Evolutionary conservation across 2,113 vertebrate genomes (phyloP), one percentile per base, ranked within the genome.

Genomic region (Channa maculata): DNA sequence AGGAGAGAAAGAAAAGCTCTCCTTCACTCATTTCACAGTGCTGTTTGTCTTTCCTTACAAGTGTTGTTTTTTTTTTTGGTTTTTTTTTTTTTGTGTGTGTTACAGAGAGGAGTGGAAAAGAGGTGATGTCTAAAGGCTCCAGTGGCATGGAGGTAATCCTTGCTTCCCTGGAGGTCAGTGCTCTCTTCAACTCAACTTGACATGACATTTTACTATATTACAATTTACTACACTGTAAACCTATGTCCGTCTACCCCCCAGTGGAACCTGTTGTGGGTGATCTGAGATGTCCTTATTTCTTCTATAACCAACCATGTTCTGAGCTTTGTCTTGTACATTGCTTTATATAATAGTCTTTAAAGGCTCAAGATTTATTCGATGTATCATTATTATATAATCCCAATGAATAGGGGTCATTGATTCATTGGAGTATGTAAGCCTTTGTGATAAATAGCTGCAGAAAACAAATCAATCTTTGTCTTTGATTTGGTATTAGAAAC

Each of bases 41-140:
- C 11, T 59, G 14, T 37, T 66, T 52, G 0, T 64, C 5, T 65
- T 72, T 67, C 77, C n/a, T 58, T 15, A 59, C 36, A 1, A 8
- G 5, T 15, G 69, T 64, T 34, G 39, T 37, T 52, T 37, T 60
- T 1, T 67, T 37, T 60, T 1, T 68, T 15, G 69, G 61, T 34
- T 39, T 37, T 52, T 37, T 60, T 1, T 68, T 24, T 24, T 24
- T 24, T 24, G 1, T 80, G 15, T 88, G 60, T 80, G 58, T 95
- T 95, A 55, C 91, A 99, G 98, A 99, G 94, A 99, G 97, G 94
- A 96, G 94, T n/a, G 96, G 91, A 75, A 99, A 96, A 86, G 98
- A 99, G 87, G 95, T 99, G 86, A 97, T 95, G 89, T 95, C 96
- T 71, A 99, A 98, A 92, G 96, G 97, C 69, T 98, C 96, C 78